Base-by-base conservation (phyloP, 1,140 invertebrate genomes). In the Zaprionus vittiger region DNA sequence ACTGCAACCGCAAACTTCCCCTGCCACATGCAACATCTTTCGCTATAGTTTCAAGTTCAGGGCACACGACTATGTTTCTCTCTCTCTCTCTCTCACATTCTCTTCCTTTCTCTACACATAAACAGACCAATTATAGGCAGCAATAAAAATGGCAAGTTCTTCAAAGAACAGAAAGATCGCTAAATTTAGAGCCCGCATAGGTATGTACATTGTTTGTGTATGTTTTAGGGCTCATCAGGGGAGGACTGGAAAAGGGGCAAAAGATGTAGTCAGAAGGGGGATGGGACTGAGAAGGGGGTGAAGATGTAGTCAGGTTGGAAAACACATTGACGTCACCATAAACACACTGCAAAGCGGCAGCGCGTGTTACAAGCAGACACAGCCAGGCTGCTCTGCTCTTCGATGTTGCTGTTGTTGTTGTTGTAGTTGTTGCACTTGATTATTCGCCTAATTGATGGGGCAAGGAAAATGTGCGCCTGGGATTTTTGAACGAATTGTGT, bases 71-170 rank as follows among this genome's bases (percentile, higher is more conserved):
- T 14, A 14, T 15, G 38, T 11, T 22, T 5, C 20, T 2, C 41
- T 17, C 41, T 41, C 15, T 17, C 41, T 6, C 41, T 17, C 41
- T 44, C 41, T 17, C 7, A 9, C 1, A 9, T 14, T 44, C 2
- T 47, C n/a, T 47, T 6, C 7, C 15, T 59, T 6, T 17, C 31
- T 49, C 41, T 64, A 37, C 59, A 79, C 79, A 70, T 79, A 89
- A 90, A 85, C 84, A 75, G 44, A 77, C 85, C 85, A 90, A 90
- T 89, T 85, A 89, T 90, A 90, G 85, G 64, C 79, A 82, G 85
- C 81, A 80, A 85, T 90, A 84, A 85, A 87, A 80, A 67, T 64
- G 56, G 65, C 74, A 28, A 62, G 31, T 77, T 86, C 63, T 76
- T 64, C 83, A 86, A 82, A 68, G 62, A 71, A 37, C 47, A 57